Base-by-base conservation (phyloP, 2,888 invertebrate species). In the Acronicta alni region DNA sequence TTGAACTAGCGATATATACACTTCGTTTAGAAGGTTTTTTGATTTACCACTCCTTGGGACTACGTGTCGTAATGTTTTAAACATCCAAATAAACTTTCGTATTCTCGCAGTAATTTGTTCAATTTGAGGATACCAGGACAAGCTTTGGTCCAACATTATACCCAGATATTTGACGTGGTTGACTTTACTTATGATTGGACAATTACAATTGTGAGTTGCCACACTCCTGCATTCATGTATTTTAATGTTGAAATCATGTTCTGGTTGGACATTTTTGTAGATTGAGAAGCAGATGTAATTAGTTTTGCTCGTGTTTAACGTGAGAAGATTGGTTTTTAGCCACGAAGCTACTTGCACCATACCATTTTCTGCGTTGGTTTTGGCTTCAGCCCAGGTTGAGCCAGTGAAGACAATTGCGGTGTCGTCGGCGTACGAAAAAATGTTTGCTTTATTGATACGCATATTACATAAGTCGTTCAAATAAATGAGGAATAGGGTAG, bases 371-470 rank as follows among this genome's bases (percentile, higher is more conserved):
- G 26, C 9, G 26, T 26, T 26, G 8, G 26, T 26, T 26, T 26
- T 26, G 7, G 23, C 2, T 38, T 38, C 23, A 15, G 23, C 20
- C 37, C 37, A 48, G 12, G 15, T 38, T 15, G 15, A 4, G 18
- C 46, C 46, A 18, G 18, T 18, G 35, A 46, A 35, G 9, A 46
- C 35, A 5, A 46, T 18, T 7, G 18, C 46, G 1, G 46, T 47
- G 15, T 46, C 46, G 10, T 46, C 46, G 35, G 46, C 46, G 10
- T 45, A 35, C 35, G 46, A 35, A 35, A 46, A 35, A 2, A 46
- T 18, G 8, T 46, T 38, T 20, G 12, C 47, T 0, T 47, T 47
- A 15, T 37, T 20, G 10, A 47, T 8, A 23, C 3, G 0, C 18
- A 38, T 47, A 12, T 44, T 44, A 44, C 46, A 35, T 30, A 26